A percentile compares a stretch with the other conserved stretches of the same genome.
Conservation (phyloP, 2,797 vertebrate species). For the Chiroxiphia lanceolata region DNA sequence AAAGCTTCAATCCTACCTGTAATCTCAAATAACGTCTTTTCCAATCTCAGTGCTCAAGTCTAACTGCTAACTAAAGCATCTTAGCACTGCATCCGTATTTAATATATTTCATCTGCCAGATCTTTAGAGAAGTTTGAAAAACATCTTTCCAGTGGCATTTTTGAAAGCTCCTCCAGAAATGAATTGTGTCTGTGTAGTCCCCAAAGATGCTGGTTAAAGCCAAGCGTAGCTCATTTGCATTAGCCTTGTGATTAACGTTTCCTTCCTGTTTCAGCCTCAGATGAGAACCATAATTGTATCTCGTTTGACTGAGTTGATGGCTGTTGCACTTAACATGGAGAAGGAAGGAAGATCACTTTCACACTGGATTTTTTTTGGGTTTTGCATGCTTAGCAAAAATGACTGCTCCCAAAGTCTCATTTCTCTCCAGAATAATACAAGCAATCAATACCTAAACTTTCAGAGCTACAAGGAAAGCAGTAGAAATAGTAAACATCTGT, state of each 20-base stretch:
- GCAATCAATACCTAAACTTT: neutral
- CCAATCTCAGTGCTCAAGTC: neutral
- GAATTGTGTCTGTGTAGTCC: slow-evolving; percentile 6
- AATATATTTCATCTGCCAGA: neutral
- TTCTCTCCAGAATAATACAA: neutral
- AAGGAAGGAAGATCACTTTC: neutral
- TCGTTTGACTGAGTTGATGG: neutral
- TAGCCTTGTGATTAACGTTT: neutral
- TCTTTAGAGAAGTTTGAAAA: neutral
- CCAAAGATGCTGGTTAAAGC: neutral
- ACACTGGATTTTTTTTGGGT: neutral
- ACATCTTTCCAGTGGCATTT: slow-evolving; percentile 2
- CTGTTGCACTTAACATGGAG: neutral
- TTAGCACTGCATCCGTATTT: neutral
- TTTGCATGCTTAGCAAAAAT: neutral
- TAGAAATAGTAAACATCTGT: neutral
- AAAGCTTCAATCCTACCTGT: neutral
- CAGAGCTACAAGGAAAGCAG: neutral
- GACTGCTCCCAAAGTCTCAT: neutral
- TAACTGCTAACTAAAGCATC: neutral
- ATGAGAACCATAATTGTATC: slow-evolving; percentile 11
- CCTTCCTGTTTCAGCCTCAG: slow-evolving; percentile 44
- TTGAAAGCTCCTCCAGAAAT: neutral
- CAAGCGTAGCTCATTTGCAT: neutral
- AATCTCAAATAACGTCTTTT: neutral